Evolutionary conservation across 2,113 vertebrate species (phyloP).

Genomic region (Nibea coibor): DNA sequence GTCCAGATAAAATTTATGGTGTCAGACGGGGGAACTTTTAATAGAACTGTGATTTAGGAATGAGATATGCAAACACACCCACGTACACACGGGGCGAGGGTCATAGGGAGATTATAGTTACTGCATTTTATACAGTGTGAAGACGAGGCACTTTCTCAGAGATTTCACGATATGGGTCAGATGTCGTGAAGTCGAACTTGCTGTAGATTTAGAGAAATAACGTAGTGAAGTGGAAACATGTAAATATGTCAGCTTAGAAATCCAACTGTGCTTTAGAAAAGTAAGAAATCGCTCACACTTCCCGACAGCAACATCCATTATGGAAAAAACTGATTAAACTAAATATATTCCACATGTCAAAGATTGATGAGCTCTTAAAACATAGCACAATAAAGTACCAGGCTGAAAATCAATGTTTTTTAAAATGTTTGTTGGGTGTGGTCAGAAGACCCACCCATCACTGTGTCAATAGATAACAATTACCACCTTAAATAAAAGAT

Average conservation of each 20-base stretch:
- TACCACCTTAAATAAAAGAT: too few species aligned
- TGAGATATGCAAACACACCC: conserved; percentile 67
- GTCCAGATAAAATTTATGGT: conserved; percentile 69
- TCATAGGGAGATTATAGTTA: not conserved
- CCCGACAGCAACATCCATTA: not conserved
- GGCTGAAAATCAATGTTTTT: not conserved
- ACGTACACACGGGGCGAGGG: not conserved
- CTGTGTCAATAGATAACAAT: too few species aligned
- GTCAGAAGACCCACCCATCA: not conserved
- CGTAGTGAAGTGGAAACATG: not conserved
- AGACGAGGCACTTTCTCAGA: conserved; percentile 49
- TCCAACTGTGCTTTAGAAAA: not conserved
- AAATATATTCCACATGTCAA: not conserved
- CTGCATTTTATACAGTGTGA: conserved; percentile 13
- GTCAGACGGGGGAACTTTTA: conserved; percentile 65
- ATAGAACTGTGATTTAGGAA: conserved; percentile 67
- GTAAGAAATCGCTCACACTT: not conserved
- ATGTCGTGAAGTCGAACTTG: not conserved
- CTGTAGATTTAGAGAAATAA: not conserved
- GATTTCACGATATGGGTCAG: conserved; percentile 15
- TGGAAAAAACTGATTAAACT: too few species aligned
- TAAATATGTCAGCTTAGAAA: not conserved
- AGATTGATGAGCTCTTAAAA: not conserved
- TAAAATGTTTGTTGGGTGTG: not conserved
- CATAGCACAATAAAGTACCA: not conserved